phyloP scores from a whole-genome alignment of 2,113 vertebrate species.

The Eretmodus cyanostictus region DNA sequence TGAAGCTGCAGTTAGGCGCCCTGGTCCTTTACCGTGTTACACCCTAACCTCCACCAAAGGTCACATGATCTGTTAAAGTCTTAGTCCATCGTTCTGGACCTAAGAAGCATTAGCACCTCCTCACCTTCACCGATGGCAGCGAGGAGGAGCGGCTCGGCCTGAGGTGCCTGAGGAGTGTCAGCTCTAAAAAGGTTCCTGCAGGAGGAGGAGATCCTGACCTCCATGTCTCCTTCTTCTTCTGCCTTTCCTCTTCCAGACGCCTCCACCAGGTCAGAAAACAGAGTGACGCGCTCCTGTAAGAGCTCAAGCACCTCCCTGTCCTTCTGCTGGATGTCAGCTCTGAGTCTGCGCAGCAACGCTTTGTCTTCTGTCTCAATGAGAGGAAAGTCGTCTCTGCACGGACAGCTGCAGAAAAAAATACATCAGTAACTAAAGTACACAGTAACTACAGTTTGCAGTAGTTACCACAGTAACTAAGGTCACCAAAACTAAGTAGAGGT shows the following conservation, averaged over 20 bases:
- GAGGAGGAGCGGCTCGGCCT: conserved; percentile 76
- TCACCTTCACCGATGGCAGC: conserved; percentile 81
- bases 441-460: neutral
- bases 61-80: neutral
- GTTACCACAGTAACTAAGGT: neutral
- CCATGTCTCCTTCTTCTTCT: conserved; percentile 33
- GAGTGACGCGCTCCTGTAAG: conserved; percentile 82
- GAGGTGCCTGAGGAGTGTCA: conserved; percentile 71
- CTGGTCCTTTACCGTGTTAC: neutral
- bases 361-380: conserved; percentile 89
- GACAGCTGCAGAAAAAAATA: conserved; percentile 71
- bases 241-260: conserved; percentile 61
- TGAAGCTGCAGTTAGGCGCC: neutral
- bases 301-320: conserved; percentile 82
- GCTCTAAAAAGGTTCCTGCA: conserved; percentile 77
- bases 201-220: conserved; percentile 43
- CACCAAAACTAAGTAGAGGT: neutral
- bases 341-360: conserved; percentile 78
- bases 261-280: conserved; percentile 81
- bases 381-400: conserved; percentile 85
- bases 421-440: neutral
- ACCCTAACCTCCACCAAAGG: neutral
- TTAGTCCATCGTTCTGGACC: neutral
- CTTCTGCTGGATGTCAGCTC: conserved; percentile 85
- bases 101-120: neutral